Conservation (phyloP, 2,113 vertebrate species). For the Sylvia atricapilla region DNA sequence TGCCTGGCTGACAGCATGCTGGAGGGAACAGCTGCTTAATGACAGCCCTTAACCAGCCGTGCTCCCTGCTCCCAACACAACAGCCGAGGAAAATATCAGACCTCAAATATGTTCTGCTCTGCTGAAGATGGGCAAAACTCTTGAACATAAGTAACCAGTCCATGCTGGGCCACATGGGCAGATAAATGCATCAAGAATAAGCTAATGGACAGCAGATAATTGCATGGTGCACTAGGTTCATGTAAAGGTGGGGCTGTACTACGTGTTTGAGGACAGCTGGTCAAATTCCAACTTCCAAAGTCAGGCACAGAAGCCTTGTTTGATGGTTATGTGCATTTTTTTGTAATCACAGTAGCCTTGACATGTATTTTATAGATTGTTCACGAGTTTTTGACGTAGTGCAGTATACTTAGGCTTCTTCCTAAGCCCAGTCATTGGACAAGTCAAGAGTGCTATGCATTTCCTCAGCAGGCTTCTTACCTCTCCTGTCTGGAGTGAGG, state of each 20-base stretch:
- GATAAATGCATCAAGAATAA: background rate
- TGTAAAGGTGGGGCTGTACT: background rate
- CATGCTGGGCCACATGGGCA: background rate
- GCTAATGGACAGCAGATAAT: conserved; percentile 3
- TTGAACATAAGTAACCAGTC: background rate
- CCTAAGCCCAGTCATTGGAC: background rate
- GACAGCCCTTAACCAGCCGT: background rate
- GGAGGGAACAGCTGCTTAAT: background rate
- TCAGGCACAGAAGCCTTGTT: background rate
- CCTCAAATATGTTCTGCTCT: background rate
- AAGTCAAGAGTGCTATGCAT: background rate
- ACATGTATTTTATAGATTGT: background rate
- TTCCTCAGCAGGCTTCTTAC: background rate
- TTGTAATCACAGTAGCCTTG: background rate
- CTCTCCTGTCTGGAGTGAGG: background rate
- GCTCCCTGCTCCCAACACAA: background rate
- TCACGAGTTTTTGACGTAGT: background rate
- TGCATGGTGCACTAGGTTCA: background rate
- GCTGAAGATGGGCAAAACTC: background rate
- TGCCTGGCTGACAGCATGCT: background rate
- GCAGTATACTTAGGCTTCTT: background rate
- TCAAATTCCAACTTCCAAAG: background rate
- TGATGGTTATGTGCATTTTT: background rate
- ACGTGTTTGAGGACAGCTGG: background rate
- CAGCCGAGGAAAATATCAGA: background rate